Percentiles rank a stretch among this genome's conserved stretches.
Evolutionary conservation across 2,113 vertebrate species (phyloP).

Genomic region (Bettongia penicillata): DNA sequence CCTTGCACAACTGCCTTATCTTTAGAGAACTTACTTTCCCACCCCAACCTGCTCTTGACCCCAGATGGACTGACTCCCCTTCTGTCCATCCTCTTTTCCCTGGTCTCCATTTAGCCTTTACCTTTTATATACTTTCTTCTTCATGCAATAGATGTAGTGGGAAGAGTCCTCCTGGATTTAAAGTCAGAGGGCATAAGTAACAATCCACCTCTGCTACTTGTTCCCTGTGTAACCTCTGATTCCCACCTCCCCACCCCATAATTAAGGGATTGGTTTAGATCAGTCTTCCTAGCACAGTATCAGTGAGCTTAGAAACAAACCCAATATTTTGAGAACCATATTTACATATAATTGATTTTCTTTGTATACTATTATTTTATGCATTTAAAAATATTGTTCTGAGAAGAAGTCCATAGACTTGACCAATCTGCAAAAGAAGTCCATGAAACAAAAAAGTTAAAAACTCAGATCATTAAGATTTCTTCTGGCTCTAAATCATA

Average conservation of each 20-base stretch:
- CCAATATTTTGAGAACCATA: not conserved
- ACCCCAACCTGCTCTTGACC: not conserved
- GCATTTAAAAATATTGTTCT: not conserved
- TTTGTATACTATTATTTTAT: not conserved
- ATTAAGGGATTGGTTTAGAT: not conserved
- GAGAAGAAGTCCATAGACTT: not conserved
- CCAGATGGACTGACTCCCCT: not conserved
- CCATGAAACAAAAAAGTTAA: not conserved
- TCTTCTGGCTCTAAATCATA: not conserved
- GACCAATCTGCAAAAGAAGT: not conserved
- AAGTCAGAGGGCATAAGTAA: not conserved
- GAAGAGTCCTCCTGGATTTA: too few species aligned
- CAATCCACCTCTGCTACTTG: not conserved
- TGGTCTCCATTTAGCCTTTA: not conserved
- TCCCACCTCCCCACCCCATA: not conserved
- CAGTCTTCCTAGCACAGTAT: not conserved
- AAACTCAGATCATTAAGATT: not conserved
- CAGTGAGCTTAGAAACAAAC: not conserved
- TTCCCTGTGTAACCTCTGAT: not conserved
- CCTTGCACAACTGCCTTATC: not conserved
- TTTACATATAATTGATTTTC: not conserved
- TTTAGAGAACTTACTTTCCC: not conserved
- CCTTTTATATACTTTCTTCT: not conserved
- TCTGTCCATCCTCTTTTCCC: not conserved
- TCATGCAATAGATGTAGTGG: not conserved